A percentile compares a stretch with the other conserved stretches of the same genome.
phyloP scores from a whole-genome alignment of 2,888 invertebrate genomes.

The Polymixis lichenea region DNA sequence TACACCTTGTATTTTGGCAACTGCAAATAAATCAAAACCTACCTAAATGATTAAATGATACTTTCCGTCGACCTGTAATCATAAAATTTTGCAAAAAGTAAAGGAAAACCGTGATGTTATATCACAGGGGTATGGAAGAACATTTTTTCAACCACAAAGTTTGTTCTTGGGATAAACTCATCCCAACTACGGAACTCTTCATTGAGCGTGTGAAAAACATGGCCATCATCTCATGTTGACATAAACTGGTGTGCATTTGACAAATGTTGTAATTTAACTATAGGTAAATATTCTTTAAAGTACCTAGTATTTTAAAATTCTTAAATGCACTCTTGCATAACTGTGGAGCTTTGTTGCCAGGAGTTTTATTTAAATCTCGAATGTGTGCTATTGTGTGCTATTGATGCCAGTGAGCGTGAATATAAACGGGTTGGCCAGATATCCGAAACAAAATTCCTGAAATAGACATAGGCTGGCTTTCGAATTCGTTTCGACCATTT shows the following conservation, averaged over 20 bases:
- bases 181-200: too few species aligned
- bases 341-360: background rate
- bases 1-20: too few species aligned
- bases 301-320: background rate
- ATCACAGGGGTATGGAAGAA: too few species aligned
- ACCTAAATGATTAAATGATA: too few species aligned
- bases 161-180: too few species aligned
- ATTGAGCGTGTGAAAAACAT: background rate
- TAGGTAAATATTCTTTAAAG: background rate
- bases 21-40: too few species aligned
- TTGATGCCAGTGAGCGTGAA: background rate
- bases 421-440: background rate
- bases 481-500: background rate
- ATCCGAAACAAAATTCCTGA: background rate
- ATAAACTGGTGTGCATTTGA: background rate
- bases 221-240: background rate
- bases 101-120: too few species aligned
- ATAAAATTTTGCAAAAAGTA: background rate
- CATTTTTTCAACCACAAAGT: too few species aligned
- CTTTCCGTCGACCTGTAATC: background rate
- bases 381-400: background rate
- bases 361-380: background rate
- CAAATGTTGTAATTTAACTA: background rate
- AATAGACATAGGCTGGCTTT: background rate
- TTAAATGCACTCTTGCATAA: background rate